A percentile compares a stretch with the other conserved stretches of the same genome.
These are phyloP conservation scores for Standfussiana lucernea DNA, from an alignment of 2,888 invertebrate genomes.

Conservation along the genomic window DNA sequence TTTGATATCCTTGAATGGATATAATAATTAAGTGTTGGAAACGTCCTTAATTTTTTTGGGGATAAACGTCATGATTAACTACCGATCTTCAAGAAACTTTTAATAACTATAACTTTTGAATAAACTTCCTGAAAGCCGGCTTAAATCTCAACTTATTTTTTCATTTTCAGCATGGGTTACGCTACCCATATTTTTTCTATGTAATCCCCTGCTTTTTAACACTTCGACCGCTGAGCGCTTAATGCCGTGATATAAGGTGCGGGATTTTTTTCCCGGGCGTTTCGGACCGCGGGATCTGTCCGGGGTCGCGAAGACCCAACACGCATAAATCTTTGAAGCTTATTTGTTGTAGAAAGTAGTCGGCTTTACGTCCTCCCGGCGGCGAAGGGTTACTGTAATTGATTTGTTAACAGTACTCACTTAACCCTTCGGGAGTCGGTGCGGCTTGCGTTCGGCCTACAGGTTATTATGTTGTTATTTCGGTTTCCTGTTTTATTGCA, in stretches of 20 bases:
- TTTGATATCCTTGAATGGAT: background rate
- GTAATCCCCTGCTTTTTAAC: constrained; percentile 58
- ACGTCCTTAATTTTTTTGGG: background rate
- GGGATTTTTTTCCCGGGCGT: constrained; percentile 70
- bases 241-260: constrained; percentile 77
- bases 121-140: constrained; percentile 8
- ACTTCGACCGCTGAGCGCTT: constrained; percentile 68
- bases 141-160: constrained; percentile 48
- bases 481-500: constrained; percentile 33
- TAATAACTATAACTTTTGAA: constrained; percentile 28
- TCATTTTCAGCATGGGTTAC: constrained; percentile 27
- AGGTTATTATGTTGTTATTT: constrained; percentile 50
- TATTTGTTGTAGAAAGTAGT: constrained; percentile 78
- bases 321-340: constrained; percentile 75
- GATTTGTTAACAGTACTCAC: constrained; percentile 72
- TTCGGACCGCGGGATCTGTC: constrained; percentile 59
- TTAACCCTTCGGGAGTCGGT: constrained; percentile 63
- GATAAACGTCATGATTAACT: background rate
- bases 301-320: constrained; percentile 62
- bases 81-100: background rate
- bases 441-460: constrained; percentile 27
- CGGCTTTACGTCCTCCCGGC: constrained; percentile 57
- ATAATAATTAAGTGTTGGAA: background rate
- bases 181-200: constrained; percentile 44
- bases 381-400: constrained; percentile 65